Percentiles rank a stretch among this genome's conserved stretches.
Evolutionary conservation across 2,797 vertebrate genomes (phyloP).

Genomic region (Lepidocolaptes lacrymiger): DNA sequence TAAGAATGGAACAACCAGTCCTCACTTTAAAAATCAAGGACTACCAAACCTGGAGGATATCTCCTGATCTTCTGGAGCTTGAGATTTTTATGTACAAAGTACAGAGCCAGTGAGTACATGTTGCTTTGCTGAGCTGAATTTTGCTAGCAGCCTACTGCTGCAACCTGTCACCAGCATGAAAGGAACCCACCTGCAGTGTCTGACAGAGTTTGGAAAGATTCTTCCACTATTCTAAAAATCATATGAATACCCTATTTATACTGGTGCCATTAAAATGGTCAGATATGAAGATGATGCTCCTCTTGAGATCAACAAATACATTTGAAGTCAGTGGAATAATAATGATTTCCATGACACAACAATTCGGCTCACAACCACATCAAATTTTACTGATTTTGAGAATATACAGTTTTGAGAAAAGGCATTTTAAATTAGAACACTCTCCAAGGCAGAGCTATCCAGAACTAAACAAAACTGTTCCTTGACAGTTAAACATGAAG

Average conservation of each 20-base stretch:
- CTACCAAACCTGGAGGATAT: background rate
- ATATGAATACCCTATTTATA: background rate
- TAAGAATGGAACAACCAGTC: background rate
- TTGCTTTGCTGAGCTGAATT: background rate
- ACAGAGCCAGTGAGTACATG: background rate
- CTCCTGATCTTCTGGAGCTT: background rate
- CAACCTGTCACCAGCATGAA: background rate
- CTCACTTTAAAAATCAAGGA: background rate
- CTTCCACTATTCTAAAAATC: background rate
- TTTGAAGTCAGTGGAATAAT: background rate
- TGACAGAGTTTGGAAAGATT: background rate
- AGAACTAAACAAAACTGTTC: background rate
- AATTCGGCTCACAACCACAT: background rate
- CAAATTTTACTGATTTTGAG: background rate
- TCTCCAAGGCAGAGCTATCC: background rate
- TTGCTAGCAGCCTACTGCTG: background rate
- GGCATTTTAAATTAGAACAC: background rate
- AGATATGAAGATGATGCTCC: background rate
- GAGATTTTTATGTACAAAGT: background rate
- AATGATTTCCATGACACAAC: background rate
- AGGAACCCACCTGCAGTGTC: background rate
- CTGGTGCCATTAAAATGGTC: background rate
- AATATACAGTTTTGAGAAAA: background rate
- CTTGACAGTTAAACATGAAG: background rate
- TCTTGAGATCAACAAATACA: background rate